Conservation (phyloP, 2,113 vertebrate genomes). For the Callipepla squamata region DNA sequence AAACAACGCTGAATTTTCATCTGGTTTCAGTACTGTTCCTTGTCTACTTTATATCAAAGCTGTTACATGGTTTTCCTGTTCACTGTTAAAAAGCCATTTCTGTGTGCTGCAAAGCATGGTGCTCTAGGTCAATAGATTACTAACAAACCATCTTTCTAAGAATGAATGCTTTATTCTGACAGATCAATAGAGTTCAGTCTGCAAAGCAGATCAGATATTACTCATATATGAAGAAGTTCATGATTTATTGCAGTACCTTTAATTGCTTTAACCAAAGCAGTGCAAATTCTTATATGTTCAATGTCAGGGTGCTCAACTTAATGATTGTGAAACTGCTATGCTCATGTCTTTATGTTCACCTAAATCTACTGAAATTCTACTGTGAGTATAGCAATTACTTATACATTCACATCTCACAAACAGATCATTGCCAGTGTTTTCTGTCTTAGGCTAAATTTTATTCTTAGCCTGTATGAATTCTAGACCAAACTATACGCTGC, state of each 20-base stretch:
- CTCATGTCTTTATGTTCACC: background rate
- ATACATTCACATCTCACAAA: background rate
- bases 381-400: fast-evolving
- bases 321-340: background rate
- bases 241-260: background rate
- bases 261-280: background rate
- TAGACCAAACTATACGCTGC: background rate
- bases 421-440: background rate
- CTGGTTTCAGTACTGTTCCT: background rate
- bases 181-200: background rate
- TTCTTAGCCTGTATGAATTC: background rate
- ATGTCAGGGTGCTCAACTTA: background rate
- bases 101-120: background rate
- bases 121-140: background rate
- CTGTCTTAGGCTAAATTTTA: background rate
- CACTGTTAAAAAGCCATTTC: background rate
- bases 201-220: background rate
- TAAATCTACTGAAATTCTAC: background rate
- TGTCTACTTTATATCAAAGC: background rate
- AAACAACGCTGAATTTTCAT: background rate
- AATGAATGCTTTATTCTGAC: background rate
- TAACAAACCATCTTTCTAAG: background rate
- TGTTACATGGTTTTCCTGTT: background rate
- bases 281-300: background rate
- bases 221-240: background rate